A percentile compares a stretch with the other conserved stretches of the same genome.
Evolutionary conservation across 1,140 invertebrate species (phyloP).

Genomic region (Lanistes nyassanus): DNA sequence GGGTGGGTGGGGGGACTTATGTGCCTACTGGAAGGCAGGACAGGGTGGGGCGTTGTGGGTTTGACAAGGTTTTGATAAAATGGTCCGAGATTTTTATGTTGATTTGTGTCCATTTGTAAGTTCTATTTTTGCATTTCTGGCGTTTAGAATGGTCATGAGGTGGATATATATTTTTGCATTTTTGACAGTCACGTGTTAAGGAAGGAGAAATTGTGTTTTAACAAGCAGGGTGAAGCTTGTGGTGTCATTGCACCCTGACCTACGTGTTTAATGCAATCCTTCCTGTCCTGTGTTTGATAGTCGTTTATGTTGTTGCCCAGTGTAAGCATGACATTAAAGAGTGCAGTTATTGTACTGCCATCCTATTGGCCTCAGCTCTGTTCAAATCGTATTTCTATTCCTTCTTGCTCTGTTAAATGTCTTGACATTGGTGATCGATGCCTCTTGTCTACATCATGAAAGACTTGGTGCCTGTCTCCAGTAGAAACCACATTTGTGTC

Average conservation of each 20-base stretch:
- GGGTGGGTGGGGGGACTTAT: background rate
- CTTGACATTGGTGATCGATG: background rate
- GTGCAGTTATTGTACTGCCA: background rate
- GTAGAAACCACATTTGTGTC: background rate
- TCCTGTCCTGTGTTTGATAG: background rate
- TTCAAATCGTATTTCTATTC: background rate
- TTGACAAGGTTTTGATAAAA: constrained; percentile 9
- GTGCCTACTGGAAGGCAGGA: background rate
- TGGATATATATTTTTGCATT: constrained; percentile 45
- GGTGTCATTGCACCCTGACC: background rate
- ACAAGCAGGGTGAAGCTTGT: constrained; percentile 17
- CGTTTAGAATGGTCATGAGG: constrained; percentile 20
- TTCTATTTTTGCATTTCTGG: constrained; percentile 37
- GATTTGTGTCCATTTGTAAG: constrained; percentile 28
- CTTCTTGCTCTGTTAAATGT: background rate
- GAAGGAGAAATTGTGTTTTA: constrained; percentile 18
- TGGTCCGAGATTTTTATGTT: constrained; percentile 1
- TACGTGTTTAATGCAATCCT: background rate
- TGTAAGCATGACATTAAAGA: constrained; percentile 5
- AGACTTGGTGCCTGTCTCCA: background rate
- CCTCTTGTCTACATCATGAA: background rate
- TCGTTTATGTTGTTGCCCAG: background rate
- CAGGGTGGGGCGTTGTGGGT: background rate
- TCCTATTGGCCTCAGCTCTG: background rate
- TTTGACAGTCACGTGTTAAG: constrained; percentile 27